Evolutionary conservation across 2,797 vertebrate genomes (phyloP).

Genomic region (Melanogrammus aeglefinus): DNA sequence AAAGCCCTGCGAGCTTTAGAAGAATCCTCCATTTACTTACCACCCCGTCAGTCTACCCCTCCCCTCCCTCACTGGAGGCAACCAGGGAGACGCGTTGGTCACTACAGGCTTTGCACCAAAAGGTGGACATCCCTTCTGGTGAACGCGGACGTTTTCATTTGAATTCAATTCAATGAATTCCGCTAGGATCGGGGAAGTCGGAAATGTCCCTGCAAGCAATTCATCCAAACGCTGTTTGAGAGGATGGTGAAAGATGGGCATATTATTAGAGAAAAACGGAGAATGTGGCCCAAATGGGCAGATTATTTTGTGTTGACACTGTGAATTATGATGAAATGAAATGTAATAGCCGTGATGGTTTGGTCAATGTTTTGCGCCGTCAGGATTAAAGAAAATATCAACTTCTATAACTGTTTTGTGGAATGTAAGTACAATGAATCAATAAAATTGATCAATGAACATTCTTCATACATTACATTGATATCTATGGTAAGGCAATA

Average conservation of each 20-base stretch:
- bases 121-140: too few relatives aligned
- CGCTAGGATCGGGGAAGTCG: neutral
- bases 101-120: too few relatives aligned
- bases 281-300: neutral
- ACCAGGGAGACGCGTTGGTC: too few relatives aligned
- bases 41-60: constrained; percentile 47
- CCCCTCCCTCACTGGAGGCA: too few relatives aligned
- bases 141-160: too few relatives aligned
- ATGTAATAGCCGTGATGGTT: neutral
- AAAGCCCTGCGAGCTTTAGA: constrained; percentile 65
- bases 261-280: neutral
- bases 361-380: too few relatives aligned
- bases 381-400: neutral
- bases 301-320: neutral
- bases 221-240: neutral
- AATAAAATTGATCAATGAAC: neutral
- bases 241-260: neutral
- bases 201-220: neutral
- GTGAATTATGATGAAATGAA: neutral
- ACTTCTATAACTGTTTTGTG: neutral
- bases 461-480: neutral
- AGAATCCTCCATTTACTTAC: constrained; percentile 68
- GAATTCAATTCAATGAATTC: too few relatives aligned
- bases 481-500: too few relatives aligned
- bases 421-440: neutral